Percentiles rank a stretch among this genome's conserved stretches.
Evolutionary conservation across 1,140 invertebrate genomes (phyloP).

Genomic region (Babylonia areolata): DNA sequence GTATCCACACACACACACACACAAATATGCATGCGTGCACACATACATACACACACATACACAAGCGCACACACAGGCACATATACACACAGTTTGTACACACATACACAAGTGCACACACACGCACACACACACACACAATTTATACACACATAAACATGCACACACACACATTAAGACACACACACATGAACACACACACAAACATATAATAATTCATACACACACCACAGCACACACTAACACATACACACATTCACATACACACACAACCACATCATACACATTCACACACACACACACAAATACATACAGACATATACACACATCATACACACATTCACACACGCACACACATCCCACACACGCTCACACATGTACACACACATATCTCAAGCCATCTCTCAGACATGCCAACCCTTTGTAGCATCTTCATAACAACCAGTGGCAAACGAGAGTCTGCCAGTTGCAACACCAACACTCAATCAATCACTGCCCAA

Average conservation of each 20-base stretch:
- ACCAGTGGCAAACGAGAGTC: no score
- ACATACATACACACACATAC: conserved; percentile 5
- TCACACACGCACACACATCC: background rate
- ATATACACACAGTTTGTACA: background rate
- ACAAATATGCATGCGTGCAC: background rate
- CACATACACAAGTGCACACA: background rate
- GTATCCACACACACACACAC: background rate
- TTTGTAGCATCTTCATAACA: no score
- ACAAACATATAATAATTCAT: no score
- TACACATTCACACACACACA: background rate
- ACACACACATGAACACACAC: background rate
- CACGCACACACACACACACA: background rate
- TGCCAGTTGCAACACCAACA: no score
- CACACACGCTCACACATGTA: background rate
- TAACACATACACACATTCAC: background rate
- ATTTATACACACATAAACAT: background rate
- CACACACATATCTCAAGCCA: background rate
- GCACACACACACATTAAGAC: background rate
- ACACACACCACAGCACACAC: background rate
- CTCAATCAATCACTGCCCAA: no score
- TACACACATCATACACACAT: background rate
- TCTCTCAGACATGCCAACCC: no score
- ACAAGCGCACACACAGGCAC: no score
- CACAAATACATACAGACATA: background rate
- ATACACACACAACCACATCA: background rate